Percentiles rank a stretch among this genome's conserved stretches.
These are phyloP conservation scores for Chydorus sphaericus DNA, from an alignment of 2,888 invertebrate genomes.

Conservation along the genomic window DNA sequence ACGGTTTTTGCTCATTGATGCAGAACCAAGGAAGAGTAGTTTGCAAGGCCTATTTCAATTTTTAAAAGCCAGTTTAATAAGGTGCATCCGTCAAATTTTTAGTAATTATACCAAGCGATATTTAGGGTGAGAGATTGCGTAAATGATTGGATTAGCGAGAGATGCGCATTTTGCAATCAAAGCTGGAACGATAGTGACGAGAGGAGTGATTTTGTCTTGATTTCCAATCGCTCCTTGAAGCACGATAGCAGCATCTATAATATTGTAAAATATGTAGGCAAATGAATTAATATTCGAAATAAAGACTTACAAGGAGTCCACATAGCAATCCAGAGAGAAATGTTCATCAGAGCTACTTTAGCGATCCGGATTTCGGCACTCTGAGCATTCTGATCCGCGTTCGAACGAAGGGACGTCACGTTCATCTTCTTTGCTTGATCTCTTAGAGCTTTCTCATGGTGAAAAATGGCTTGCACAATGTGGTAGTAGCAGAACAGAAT, in stretches of 20 bases:
- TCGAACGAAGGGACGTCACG: slow-evolving; percentile 69
- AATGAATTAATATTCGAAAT: too few species aligned
- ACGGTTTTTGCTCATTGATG: slow-evolving; percentile 12
- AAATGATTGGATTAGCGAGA: slow-evolving; percentile 27
- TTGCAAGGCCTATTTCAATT: background rate
- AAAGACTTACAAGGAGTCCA: slow-evolving; percentile 31
- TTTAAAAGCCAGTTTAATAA: background rate
- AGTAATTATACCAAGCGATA: slow-evolving; percentile 11
- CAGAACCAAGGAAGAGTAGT: slow-evolving; percentile 14
- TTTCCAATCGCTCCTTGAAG: slow-evolving; percentile 22
- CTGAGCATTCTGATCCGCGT: slow-evolving; percentile 45
- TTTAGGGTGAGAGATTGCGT: slow-evolving; percentile 20
- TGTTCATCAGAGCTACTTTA: slow-evolving; percentile 39
- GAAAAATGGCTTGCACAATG: slow-evolving; percentile 58
- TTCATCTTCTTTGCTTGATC: slow-evolving; percentile 91
- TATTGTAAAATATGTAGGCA: too few species aligned
- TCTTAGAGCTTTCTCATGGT: slow-evolving; percentile 71
- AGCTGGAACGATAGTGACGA: slow-evolving; percentile 27
- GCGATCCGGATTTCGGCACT: slow-evolving; percentile 77
- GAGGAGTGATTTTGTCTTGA: slow-evolving; percentile 23
- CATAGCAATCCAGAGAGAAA: slow-evolving; percentile 30
- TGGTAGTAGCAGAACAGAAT: slow-evolving; percentile 46
- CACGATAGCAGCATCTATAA: slow-evolving; percentile 22
- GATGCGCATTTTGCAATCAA: slow-evolving; percentile 33
- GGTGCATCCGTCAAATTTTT: background rate